Base-by-base conservation (phyloP, 2,888 invertebrate genomes). In the Micoletzkya japonica region DNA sequence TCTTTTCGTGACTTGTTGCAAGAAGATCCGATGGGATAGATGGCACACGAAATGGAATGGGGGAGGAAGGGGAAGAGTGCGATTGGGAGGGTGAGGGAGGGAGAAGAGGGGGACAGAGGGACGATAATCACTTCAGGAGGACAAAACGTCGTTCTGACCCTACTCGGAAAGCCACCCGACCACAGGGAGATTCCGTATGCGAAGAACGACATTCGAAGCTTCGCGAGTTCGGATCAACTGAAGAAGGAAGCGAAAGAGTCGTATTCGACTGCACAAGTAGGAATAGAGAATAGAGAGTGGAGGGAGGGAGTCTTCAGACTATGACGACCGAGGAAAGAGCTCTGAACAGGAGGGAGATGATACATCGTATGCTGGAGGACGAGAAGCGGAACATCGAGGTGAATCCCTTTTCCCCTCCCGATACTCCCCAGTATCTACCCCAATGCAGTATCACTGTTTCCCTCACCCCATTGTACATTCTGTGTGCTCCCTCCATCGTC, bases 291-390 rank as follows among this genome's bases (percentile, higher is more conserved):
- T 57, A 4, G 14, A 24, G 2, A n/a, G n/a, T n/a, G n/a, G n/a
- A 54, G 10, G 17, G 7, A 10, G 10, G 7, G 7, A 10, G 7
- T n/a, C 44, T 66, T 20, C 37, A 66, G 64, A 34, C 20, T 6
- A 36, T 66, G 10, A 44, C 64, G 86, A 91, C 92, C 82, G 89
- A 91, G 52, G 92, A 93, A 87, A 88, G 94, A 86, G 80, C 82
- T 54, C 90, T 90, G 71, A 91, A 93, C 79, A 91, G 92, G 83
- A 91, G 92, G 70, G 91, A 92, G 86, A 93, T 94, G 26, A 90
- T 94, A 76, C 91, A 91, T 78, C 89, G 93, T 84, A 95, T 95
- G 95, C 88, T 94, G 44, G 81, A 83, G 36, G 78, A 83, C 32
- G 82, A 84, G 63, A 72, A 73, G 49, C 64, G 75, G 32, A 77